A percentile compares a stretch with the other conserved stretches of the same genome.
Evolutionary conservation across 2,888 invertebrate species (phyloP).

Genomic region (Saturnia japonica): DNA sequence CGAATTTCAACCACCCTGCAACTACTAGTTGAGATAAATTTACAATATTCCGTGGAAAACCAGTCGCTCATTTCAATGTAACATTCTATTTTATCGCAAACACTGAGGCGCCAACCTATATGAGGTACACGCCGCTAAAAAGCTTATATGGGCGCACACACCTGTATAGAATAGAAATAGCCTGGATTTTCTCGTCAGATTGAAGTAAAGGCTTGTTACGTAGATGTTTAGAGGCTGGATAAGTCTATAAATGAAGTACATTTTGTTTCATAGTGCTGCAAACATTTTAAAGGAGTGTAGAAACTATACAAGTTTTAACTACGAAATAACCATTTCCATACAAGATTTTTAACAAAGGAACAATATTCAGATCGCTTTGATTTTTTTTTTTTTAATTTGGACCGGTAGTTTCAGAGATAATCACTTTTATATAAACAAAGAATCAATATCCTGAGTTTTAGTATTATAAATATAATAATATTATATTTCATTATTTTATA

Average conservation of each 20-base stretch:
- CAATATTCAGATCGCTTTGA: too few relatives aligned
- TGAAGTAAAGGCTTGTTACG: constrained; percentile 45
- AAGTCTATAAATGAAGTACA: background rate
- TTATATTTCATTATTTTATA: too few relatives aligned
- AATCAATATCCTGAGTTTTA: too few relatives aligned
- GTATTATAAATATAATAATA: too few relatives aligned
- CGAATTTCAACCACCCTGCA: too few relatives aligned
- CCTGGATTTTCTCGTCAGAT: constrained; percentile 54
- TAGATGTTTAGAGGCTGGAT: constrained; percentile 25
- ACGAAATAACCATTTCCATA: too few relatives aligned
- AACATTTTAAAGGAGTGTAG: too few relatives aligned
- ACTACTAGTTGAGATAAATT: background rate
- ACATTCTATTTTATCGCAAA: constrained; percentile 8
- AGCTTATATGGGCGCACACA: constrained; percentile 45
- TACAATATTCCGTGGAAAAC: background rate
- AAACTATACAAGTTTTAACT: too few relatives aligned
- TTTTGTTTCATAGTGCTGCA: background rate
- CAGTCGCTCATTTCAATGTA: constrained; percentile 2
- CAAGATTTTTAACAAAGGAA: too few relatives aligned
- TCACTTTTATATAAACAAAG: too few relatives aligned
- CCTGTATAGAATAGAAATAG: constrained; percentile 46
- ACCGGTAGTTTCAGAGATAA: too few relatives aligned
- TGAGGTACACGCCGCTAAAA: constrained; percentile 48
- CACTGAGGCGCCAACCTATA: constrained; percentile 31
- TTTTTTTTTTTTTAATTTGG: too few relatives aligned